These are phyloP conservation scores for Edolisoma coerulescens DNA, from an alignment of 2,113 vertebrate species.

Conservation along the genomic window DNA sequence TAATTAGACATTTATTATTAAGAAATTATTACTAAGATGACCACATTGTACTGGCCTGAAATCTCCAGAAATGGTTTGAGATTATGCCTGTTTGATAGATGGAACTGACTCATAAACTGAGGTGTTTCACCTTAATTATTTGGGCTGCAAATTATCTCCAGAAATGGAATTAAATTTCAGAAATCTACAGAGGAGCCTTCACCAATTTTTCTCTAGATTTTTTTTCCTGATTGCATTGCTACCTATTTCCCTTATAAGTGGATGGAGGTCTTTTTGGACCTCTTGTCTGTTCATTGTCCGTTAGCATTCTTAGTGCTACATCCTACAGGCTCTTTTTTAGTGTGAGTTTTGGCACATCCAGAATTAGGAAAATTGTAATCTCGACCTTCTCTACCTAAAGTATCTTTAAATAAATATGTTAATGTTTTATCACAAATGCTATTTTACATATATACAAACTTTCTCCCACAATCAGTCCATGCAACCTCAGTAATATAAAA, in stretches of 20 bases:
- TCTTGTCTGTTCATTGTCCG: not conserved
- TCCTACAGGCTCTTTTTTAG: not conserved
- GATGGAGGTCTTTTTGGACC: accelerated
- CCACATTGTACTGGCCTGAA: not conserved
- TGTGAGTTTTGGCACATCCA: not conserved
- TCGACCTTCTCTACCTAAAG: not conserved
- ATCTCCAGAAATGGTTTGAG: not conserved
- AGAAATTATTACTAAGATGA: not conserved
- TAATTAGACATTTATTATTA: not conserved
- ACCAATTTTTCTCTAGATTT: not conserved
- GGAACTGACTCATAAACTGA: not conserved
- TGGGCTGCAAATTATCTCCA: not conserved
- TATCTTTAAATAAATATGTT: not conserved
- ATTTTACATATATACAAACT: not conserved
- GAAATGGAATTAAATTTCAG: not conserved
- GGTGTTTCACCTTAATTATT: not conserved
- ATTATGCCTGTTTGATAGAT: not conserved
- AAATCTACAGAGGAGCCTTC: not conserved
- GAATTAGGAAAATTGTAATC: not conserved
- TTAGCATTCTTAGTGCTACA: not conserved
- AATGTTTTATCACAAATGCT: not conserved
- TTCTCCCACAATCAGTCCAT: not conserved
- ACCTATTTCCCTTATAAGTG: not conserved
- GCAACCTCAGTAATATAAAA: not conserved
- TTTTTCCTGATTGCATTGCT: not conserved